Base-by-base conservation (phyloP, 2,113 vertebrate species). In the Eupsittula cactorum region DNA sequence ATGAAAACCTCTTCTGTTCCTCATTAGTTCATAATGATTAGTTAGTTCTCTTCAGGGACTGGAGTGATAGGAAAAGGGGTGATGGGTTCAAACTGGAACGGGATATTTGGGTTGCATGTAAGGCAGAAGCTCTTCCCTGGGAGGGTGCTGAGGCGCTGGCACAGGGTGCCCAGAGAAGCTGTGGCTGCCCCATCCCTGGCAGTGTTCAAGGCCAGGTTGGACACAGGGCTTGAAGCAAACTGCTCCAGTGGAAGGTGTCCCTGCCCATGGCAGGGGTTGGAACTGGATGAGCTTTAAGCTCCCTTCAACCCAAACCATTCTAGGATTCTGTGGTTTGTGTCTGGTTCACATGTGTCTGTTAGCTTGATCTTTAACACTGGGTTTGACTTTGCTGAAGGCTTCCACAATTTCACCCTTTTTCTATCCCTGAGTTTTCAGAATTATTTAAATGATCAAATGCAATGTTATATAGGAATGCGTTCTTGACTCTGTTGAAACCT, bases 391-490 rank as follows among this genome's bases (percentile, higher is more conserved):
- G 33, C 39, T 50, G n/a, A 18, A 57, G 33, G 18, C 33, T 15
- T 60, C 7, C 5, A 14, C 21, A 3, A 1, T 53, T 70, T 44
- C 31, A 24, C 25, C 39, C 24, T 18, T 21, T 6, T 5, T 3
- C 3, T 3, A 3, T 2, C 3, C 3, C 6, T 0, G 1, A 6
- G 15, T 78, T 76, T 37, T 31, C 14, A 23, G 27, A 63, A 10
- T 25, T 0, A 31, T 79, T 42, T 68, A 27, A 41, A 21, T 20
- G 28, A 69, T 25, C 21, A 27, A 19, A 63, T 49, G 2, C 0
- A 11, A 2, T 67, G 82, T 57, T 57, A 4, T 37, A 7, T 5
- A 37, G 46, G 59, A 60, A 15, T 3, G 29, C 11, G 1, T 33
- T 44, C 5, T 10, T 59, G 28, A n/a, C 27, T 55, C 28, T 19